A percentile compares a stretch with the other conserved stretches of the same genome.
phyloP scores from a whole-genome alignment of 2,888 invertebrate genomes.

The Polydrusus cervinus region DNA sequence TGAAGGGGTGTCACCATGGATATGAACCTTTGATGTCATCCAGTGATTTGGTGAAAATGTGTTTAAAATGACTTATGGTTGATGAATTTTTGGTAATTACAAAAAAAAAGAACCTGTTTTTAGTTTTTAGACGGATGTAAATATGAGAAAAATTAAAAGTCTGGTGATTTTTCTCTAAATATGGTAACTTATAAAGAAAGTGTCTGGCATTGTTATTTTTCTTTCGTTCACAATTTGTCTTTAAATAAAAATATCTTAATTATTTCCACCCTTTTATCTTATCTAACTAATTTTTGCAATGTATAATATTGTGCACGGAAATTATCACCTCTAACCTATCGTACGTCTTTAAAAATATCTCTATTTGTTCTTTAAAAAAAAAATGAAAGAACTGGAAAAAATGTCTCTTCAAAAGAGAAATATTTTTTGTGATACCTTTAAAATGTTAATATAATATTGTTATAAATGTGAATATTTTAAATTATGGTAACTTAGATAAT shows the following conservation, averaged over 20 bases:
- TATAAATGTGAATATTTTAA: conserved; percentile 64
- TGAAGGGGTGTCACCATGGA: too few species aligned
- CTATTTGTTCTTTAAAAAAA: conserved; percentile 43
- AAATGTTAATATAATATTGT: conserved; percentile 65
- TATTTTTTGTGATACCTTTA: conserved; percentile 69
- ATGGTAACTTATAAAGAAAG: too few species aligned
- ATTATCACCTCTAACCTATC: conserved; percentile 44
- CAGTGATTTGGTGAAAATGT: too few species aligned
- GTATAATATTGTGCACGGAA: conserved; percentile 38
- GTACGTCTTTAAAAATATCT: conserved; percentile 46
- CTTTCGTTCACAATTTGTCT: conserved; percentile 6
- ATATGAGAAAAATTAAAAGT: too few species aligned
- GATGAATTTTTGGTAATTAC: too few species aligned
- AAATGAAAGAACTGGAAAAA: conserved; percentile 60
- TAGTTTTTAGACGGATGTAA: too few species aligned
- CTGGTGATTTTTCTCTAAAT: too few species aligned
- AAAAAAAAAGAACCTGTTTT: too few species aligned
- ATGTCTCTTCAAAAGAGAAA: conserved; percentile 64
- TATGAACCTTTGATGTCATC: too few species aligned
- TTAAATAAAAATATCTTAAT: background rate
- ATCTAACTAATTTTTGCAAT: conserved; percentile 36
- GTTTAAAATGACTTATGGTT: too few species aligned
- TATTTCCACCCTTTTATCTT: background rate
- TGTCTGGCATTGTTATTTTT: too few species aligned
- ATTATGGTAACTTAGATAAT: conserved; percentile 55